These are phyloP conservation scores for Drosophila nannoptera DNA, from an alignment of 1,140 invertebrate genomes.

Conservation along the genomic window DNA sequence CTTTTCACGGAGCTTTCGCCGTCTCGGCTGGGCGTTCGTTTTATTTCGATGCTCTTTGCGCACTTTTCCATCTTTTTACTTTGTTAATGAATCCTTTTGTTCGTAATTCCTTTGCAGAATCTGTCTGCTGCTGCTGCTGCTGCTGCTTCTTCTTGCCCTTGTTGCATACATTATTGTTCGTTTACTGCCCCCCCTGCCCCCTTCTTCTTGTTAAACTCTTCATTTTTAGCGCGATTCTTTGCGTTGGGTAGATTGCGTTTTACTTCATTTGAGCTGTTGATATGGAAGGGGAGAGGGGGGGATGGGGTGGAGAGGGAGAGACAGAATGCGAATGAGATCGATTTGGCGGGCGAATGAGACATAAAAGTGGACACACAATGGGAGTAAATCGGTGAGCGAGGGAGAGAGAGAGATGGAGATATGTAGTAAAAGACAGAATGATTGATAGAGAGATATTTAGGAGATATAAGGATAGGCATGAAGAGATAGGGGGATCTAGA, in stretches of 20 bases:
- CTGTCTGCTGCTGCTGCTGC: slow-evolving; percentile 13
- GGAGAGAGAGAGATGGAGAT: no score
- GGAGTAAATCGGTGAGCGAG: no score
- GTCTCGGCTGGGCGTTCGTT: slow-evolving; percentile 24
- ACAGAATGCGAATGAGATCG: no score
- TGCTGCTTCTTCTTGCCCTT: neutral
- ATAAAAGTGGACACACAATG: no score
- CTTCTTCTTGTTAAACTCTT: neutral
- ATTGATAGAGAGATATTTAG: no score
- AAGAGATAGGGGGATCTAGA: no score
- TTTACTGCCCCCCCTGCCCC: no score
- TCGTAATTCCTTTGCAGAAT: slow-evolving; percentile 59
- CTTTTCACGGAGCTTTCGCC: neutral
- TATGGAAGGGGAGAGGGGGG: no score
- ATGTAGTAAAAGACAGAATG: no score
- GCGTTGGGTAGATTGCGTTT: slow-evolving; percentile 18
- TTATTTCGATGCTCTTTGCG: slow-evolving; percentile 46
- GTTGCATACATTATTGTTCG: slow-evolving; percentile 10
- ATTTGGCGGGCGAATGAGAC: no score
- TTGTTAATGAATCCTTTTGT: slow-evolving; percentile 76
- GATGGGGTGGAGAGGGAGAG: no score
- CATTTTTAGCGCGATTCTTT: slow-evolving; percentile 1
- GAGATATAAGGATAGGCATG: no score
- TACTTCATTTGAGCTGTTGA: neutral
- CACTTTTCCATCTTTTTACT: slow-evolving; percentile 67